A percentile compares a stretch with the other conserved stretches of the same genome.
These are phyloP conservation scores for Amphiura filiformis DNA, from an alignment of 35 echinoderm and acorn worm species.

Conservation along the genomic window DNA sequence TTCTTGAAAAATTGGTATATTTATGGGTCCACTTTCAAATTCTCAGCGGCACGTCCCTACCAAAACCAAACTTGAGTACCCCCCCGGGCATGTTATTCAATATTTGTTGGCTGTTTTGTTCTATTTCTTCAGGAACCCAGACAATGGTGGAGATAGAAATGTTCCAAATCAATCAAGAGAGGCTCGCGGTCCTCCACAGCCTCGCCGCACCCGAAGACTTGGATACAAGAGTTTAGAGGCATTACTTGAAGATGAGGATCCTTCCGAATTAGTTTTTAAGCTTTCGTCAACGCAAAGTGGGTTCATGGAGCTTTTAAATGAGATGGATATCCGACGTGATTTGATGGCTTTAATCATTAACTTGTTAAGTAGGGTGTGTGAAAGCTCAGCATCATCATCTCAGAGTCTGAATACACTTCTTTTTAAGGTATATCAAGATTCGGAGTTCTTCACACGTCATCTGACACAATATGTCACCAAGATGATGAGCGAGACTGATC, in stretches of 20 bases:
- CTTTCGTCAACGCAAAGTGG: constrained; percentile 34
- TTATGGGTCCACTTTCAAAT: too few species aligned
- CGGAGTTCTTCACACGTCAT: constrained; percentile 38
- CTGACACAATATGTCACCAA: constrained; percentile 32
- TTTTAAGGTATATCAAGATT: constrained; percentile 17
- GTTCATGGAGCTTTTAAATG: constrained; percentile 53
- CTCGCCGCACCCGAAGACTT: background rate
- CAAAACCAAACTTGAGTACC: too few species aligned
- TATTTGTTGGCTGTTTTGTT: background rate
- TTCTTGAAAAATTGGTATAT: too few species aligned
- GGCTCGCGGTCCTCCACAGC: background rate
- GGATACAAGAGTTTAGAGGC: constrained; percentile 55
- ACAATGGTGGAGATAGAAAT: too few species aligned
- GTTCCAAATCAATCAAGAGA: background rate
- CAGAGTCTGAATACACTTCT: constrained; percentile 30
- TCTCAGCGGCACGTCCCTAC: too few species aligned
- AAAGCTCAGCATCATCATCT: constrained; percentile 35
- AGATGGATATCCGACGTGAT: constrained; percentile 67
- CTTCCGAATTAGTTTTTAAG: constrained; percentile 24
- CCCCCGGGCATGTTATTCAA: too few species aligned
- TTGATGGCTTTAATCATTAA: constrained; percentile 50
- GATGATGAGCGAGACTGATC: constrained; percentile 26
- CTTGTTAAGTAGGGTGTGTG: constrained; percentile 40
- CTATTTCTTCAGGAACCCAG: background rate
- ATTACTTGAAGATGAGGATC: constrained; percentile 20